Evolutionary conservation across 2,888 invertebrate genomes (phyloP).

Genomic region (Ferrisia virgata): DNA sequence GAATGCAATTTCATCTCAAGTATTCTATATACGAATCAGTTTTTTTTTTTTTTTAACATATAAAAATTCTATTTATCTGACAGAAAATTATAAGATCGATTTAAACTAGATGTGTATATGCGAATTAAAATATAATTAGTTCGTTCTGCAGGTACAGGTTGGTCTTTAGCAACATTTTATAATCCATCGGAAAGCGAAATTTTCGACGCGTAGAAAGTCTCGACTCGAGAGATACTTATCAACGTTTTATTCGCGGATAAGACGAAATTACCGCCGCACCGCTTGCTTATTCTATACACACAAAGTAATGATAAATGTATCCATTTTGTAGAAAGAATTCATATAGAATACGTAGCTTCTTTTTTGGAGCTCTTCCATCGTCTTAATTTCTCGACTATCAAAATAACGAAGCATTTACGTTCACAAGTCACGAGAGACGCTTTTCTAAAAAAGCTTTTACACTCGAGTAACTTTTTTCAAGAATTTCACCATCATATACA

Average conservation of each 20-base stretch:
- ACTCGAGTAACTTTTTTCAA: background rate
- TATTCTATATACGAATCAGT: background rate
- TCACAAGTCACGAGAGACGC: background rate
- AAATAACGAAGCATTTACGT: background rate
- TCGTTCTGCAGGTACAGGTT: background rate
- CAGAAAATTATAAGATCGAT: background rate
- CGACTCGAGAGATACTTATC: conserved; percentile 23
- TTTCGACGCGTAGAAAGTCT: conserved; percentile 21
- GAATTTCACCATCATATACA: background rate
- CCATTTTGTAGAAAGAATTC: background rate
- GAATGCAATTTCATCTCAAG: background rate
- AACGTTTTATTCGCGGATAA: background rate
- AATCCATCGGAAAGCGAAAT: conserved; percentile 2
- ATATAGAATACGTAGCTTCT: background rate
- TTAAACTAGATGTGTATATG: background rate
- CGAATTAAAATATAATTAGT: conserved; percentile 21
- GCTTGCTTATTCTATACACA: background rate
- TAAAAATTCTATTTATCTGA: background rate
- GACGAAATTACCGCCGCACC: background rate
- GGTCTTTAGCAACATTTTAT: background rate
- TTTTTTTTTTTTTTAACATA: no score
- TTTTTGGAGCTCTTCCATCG: background rate
- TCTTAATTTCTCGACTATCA: background rate
- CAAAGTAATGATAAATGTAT: background rate
- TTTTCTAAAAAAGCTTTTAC: background rate